A percentile compares a stretch with the other conserved stretches of the same genome.
Evolutionary conservation across 23 tunicate genomes (phyloP).

Genomic region (Diplosoma virens): DNA sequence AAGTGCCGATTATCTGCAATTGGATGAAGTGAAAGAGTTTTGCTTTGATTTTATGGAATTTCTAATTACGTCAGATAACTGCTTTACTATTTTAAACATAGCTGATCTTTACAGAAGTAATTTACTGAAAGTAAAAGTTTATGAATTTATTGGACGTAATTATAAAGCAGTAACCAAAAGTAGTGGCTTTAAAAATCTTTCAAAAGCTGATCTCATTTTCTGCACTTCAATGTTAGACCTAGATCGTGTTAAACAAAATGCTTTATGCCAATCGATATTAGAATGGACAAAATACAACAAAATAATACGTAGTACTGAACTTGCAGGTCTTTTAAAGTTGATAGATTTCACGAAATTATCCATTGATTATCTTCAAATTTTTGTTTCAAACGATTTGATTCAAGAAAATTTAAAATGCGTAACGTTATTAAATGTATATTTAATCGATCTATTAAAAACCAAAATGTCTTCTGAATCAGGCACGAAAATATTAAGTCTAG

Average conservation of each 20-base stretch:
- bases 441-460: background rate
- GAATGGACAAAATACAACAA: background rate
- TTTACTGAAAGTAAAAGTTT: background rate
- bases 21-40: no score
- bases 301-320: background rate
- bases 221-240: background rate
- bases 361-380: background rate
- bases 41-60: background rate
- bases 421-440: background rate
- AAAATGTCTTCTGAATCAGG: background rate
- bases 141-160: background rate
- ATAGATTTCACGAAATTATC: background rate
- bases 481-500: background rate
- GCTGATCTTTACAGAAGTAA: background rate
- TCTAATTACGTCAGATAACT: background rate
- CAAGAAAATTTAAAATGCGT: background rate
- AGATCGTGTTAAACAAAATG: background rate
- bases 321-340: background rate
- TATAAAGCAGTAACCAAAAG: background rate
- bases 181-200: background rate
- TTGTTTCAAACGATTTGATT: background rate
- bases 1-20: no score
- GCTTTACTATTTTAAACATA: background rate
- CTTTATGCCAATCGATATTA: background rate
- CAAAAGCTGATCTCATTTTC: background rate